phyloP scores from a whole-genome alignment of 1,140 invertebrate genomes.

The Eupeodes corollae region DNA sequence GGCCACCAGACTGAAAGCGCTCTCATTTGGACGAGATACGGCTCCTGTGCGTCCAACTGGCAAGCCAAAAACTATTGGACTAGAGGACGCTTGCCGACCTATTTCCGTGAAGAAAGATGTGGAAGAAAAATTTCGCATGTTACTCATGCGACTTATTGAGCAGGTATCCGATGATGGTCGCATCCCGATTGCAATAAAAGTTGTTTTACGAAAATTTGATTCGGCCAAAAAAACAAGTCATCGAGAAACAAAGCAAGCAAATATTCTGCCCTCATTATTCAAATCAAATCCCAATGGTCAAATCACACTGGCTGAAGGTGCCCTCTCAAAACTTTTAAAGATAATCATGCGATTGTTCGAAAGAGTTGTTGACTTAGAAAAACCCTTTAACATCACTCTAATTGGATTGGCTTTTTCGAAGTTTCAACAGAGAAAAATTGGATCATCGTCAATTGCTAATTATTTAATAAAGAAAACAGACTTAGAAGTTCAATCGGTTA shows the following conservation, averaged over 20 bases:
- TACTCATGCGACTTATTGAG: slow-evolving; percentile 55
- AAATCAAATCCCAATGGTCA: slow-evolving; percentile 39
- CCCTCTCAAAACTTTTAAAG: slow-evolving; percentile 53
- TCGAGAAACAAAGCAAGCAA: slow-evolving; percentile 59
- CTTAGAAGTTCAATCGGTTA: slow-evolving; percentile 58
- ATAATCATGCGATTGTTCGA: slow-evolving; percentile 62
- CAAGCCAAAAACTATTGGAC: slow-evolving; percentile 54
- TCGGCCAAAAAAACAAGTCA: slow-evolving; percentile 46
- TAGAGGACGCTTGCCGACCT: slow-evolving; percentile 63
- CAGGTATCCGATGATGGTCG: slow-evolving; percentile 63
- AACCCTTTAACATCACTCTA: slow-evolving; percentile 65
- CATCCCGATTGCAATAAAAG: slow-evolving; percentile 56
- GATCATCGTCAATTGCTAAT: slow-evolving; percentile 53
- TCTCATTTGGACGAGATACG: slow-evolving; percentile 59
- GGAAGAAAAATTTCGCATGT: slow-evolving; percentile 50
- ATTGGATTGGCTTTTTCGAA: slow-evolving; percentile 67
- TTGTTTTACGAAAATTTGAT: slow-evolving; percentile 59
- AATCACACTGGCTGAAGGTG: slow-evolving; percentile 42
- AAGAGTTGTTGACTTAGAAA: slow-evolving; percentile 55
- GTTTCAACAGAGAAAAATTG: slow-evolving; percentile 55
- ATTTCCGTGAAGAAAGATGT: slow-evolving; percentile 59
- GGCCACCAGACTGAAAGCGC: slow-evolving; percentile 51
- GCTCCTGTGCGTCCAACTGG: slow-evolving; percentile 55
- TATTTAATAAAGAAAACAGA: slow-evolving; percentile 54
- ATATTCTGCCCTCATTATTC: slow-evolving; percentile 53